Base-by-base conservation (phyloP, 2,797 vertebrate species). In the Orestias chungarensis region DNA sequence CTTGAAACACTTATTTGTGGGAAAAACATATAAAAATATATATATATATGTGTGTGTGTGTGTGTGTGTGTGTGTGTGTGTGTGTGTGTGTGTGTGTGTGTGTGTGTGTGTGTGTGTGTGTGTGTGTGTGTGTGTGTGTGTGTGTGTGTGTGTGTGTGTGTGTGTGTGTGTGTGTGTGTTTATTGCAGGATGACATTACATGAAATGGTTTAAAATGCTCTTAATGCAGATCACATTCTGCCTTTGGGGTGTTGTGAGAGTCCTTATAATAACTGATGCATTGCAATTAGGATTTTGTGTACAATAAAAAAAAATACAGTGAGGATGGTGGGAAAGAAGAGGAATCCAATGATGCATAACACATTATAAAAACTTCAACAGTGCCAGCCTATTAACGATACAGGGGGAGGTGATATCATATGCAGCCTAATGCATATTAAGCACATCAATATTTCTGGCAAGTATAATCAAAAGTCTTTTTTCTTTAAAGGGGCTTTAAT, bases 401-500 rank as follows among this genome's bases (percentile, higher is more conserved):
- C 81, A 88, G 72, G 79, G 82, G 80, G 81, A 87, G 79, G 82
- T 81, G 73, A 76, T 75, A 80, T 86, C 87, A 87, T 86, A 81
- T 80, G 82, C 85, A 87, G 25, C 25, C 81, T 88, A 86, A 93
- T 91, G 89, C 88, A 87, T 86, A 89, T 87, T 81, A 90, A 92
- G 87, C 79, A 89, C 79, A 87, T 83, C 81, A 77, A 75, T 81
- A 86, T 75, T 86, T 73, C 87, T 86, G 89, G 87, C 86, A 89
- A 81, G 82, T 73, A 84, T 80, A 81, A 78, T 79, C 83, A 78
- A 69, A 77, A 73, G 76, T 84, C 85, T 87, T 87, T 82, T 90
- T 82, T 90, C 85, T 81, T 81, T 86, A 82, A 80, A 88, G 82
- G 79, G 70, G 87, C 90, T 91, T 91, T 92, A 92, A 93, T 93